phyloP scores from a whole-genome alignment of 2,888 invertebrate species.

The Aporophyla lueneburgensis region DNA sequence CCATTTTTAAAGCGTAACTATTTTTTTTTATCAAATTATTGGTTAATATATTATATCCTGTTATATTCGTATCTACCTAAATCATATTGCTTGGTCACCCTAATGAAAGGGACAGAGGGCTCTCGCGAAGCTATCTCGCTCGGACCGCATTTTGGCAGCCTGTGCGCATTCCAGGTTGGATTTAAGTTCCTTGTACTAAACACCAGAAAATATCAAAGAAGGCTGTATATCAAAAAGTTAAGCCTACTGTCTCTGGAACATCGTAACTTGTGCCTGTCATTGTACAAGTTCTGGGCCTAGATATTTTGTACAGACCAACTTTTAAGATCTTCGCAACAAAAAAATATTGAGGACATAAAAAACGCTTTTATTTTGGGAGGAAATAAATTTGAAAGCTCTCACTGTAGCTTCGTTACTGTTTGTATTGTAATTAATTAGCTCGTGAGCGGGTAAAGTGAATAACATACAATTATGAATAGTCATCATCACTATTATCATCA shows the following conservation, averaged over 20 bases:
- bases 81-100: too few relatives aligned
- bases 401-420: background rate
- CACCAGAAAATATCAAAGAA: conserved; percentile 54
- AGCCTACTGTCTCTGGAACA: conserved; percentile 50
- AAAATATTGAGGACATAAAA: conserved; percentile 27
- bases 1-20: too few relatives aligned
- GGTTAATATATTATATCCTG: too few relatives aligned
- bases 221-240: conserved; percentile 62
- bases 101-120: too few relatives aligned
- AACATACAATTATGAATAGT: background rate
- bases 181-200: too few relatives aligned
- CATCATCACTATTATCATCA: too few relatives aligned
- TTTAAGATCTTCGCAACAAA: conserved; percentile 29
- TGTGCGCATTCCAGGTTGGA: too few relatives aligned
- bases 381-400: background rate
- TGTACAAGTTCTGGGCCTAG: conserved; percentile 53
- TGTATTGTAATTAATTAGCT: background rate
- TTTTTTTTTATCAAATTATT: too few relatives aligned
- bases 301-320: conserved; percentile 34
- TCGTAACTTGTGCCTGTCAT: conserved; percentile 54
- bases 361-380: conserved; percentile 6
- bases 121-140: too few relatives aligned
- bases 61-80: too few relatives aligned
- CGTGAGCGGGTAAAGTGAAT: background rate
- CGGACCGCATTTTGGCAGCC: too few relatives aligned